Percentiles rank a stretch among this genome's conserved stretches.
These are phyloP conservation scores for Anas capensis DNA, from an alignment of 2,797 vertebrate genomes.

Conservation along the genomic window DNA sequence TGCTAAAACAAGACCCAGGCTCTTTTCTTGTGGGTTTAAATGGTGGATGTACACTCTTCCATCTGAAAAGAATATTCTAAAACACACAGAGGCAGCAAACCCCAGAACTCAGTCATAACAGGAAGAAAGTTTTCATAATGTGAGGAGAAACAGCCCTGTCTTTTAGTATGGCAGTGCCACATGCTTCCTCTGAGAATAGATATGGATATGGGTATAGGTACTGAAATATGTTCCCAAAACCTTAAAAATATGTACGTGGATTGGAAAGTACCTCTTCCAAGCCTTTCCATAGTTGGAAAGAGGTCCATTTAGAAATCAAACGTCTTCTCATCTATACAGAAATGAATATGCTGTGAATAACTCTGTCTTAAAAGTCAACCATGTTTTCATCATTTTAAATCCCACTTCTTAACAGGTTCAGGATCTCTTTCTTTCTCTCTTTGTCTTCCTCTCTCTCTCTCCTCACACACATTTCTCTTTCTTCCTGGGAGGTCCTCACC, in stretches of 20 bases:
- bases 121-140: not conserved
- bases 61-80: not conserved
- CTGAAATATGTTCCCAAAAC: not conserved
- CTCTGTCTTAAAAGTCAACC: not conserved
- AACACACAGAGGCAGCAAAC: accelerated
- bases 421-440: not conserved
- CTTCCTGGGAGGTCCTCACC: not conserved
- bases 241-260: not conserved
- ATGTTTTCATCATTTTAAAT: not conserved
- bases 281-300: not conserved
- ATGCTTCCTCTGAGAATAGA: not conserved
- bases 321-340: not conserved
- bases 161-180: not conserved
- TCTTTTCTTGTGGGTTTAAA: not conserved
- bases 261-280: not conserved
- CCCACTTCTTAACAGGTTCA: not conserved
- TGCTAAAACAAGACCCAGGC: not conserved
- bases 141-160: not conserved
- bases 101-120: accelerated
- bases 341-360: not conserved
- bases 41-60: not conserved
- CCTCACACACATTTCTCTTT: not conserved
- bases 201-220: too few species aligned
- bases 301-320: not conserved
- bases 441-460: too few species aligned